phyloP scores from a whole-genome alignment of 2,113 vertebrate genomes.

The Cisticola juncidis region DNA sequence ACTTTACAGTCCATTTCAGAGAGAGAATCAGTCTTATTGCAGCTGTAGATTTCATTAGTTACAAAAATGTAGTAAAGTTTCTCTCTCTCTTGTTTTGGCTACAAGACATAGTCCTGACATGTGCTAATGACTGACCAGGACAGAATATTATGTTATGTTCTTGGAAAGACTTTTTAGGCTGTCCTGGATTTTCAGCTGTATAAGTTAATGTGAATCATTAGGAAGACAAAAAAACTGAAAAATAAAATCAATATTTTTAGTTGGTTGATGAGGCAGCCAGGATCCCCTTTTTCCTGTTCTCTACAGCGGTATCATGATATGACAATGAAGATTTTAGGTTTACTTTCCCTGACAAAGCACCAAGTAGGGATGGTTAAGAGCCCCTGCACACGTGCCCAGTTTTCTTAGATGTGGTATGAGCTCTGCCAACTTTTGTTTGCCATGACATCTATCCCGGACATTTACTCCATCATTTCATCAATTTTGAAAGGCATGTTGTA shows the following conservation, averaged over 20 bases:
- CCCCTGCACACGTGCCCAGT: not conserved
- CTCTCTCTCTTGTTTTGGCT: constrained; percentile 5
- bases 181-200: not conserved
- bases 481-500: not conserved
- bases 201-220: not conserved
- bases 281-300: not conserved
- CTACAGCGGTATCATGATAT: not conserved
- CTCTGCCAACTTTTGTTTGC: not conserved
- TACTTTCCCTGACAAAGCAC: not conserved
- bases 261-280: not conserved
- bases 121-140: not conserved
- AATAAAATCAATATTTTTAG: not conserved
- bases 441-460: not conserved
- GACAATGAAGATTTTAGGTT: not conserved
- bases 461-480: not conserved
- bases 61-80: constrained; percentile 2
- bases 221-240: not conserved
- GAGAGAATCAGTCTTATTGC: not conserved
- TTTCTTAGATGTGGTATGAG: not conserved
- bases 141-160: constrained; percentile 3
- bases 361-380: not conserved
- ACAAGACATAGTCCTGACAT: not conserved
- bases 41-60: constrained; percentile 10
- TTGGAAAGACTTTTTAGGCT: not conserved
- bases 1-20: not conserved